Base-by-base conservation (phyloP, 2,113 vertebrate genomes). In the Microtus richardsoni region DNA sequence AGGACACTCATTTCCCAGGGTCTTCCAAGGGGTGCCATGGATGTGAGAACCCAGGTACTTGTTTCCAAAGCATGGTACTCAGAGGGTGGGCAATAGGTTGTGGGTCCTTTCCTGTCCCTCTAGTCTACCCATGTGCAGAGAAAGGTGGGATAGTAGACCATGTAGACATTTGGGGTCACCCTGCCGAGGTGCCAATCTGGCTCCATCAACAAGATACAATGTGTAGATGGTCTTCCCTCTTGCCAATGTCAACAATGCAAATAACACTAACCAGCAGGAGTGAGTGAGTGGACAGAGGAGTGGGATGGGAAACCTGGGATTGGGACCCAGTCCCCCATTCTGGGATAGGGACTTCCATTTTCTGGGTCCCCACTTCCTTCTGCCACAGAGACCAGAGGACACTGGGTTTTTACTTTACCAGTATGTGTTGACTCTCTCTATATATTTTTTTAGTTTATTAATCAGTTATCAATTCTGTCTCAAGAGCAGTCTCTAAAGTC, bases 391-490 rank as follows among this genome's bases (percentile, higher is more conserved):
- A 75, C 7, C 12, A 21, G 54, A 30, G 39, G 52, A 28, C 28
- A 36, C 12, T 24, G 26, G 33, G 10, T 74, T 91, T 49, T n/a
- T 58, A 28, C 17, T 58, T 58, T 74, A 52, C 33, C 77, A 71
- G 73, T 74, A n/a, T 89, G 47, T 33, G 58, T 44, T 24, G 52
- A 2, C 58, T 88, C 60, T 91, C 64, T 36, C 12, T 49, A 0
- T 49, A 11, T 11, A 49, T 49, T 2, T 33, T 93, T 93, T 82
- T 82, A 94, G 26, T 80, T 95, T 93, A 96, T 96, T 90, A 85
- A 94, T 96, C 83, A 94, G 5, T 91, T 84, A 88, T 82, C 26
- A 41, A 84, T 80, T 26, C n/a, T n/a, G 52, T 93, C 54, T 88
- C 73, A 41, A 89, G 89, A 96, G 89, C 93, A 7, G 44, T 75